Evolutionary conservation across 30 jellyfish, hydroid and myxozoan species (phyloP).

Genomic region (Mastigias papua): DNA sequence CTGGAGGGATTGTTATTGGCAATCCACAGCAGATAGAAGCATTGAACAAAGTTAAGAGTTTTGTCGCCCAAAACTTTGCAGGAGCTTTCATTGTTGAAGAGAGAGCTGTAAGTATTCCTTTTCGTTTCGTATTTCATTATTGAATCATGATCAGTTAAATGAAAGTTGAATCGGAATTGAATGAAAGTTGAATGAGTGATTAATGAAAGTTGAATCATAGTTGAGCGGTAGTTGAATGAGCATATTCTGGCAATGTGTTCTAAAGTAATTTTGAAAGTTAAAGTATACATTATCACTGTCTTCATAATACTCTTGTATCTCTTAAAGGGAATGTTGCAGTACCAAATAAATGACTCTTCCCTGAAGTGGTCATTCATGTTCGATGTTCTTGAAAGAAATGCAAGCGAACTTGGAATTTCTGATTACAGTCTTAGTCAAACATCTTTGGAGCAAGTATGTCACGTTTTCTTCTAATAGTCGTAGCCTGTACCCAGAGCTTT

Average conservation of each 20-base stretch:
- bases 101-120: constrained; percentile 73
- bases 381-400: constrained; percentile 84
- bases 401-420: constrained; percentile 69
- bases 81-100: constrained; percentile 85
- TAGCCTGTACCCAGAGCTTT: not conserved
- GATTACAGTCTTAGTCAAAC: constrained; percentile 98
- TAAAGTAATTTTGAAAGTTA: no score
- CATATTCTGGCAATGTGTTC: no score
- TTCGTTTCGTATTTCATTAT: no score
- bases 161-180: no score
- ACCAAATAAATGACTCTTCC: constrained; percentile 73
- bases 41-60: constrained; percentile 53
- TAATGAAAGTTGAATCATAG: no score
- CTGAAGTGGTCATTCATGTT: constrained; percentile 94
- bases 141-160: no score
- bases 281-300: not conserved
- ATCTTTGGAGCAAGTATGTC: constrained; percentile 90
- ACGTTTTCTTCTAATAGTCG: not conserved
- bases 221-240: no score
- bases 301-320: not conserved
- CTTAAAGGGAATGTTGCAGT: constrained; percentile 88
- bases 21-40: constrained; percentile 38
- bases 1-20: not conserved
- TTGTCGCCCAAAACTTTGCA: constrained; percentile 52
- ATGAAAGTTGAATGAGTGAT: no score